Evolutionary conservation across 2,888 invertebrate genomes (phyloP).

Genomic region (Chelonus formosanus): DNA sequence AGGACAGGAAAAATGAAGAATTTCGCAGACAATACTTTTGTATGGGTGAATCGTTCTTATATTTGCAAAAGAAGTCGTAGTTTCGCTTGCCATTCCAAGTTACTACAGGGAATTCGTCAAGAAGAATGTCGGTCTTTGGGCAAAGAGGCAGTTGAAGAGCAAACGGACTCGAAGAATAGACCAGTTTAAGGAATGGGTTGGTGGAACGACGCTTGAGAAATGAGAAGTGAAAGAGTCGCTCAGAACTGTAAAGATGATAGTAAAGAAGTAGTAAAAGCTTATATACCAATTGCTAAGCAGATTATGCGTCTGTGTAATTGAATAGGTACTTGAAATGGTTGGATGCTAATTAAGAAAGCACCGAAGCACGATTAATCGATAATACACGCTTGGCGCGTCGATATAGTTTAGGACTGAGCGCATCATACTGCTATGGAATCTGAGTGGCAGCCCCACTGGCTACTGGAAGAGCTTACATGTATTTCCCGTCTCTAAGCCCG

Average conservation of each 20-base stretch:
- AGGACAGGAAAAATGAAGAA: constrained; percentile 18
- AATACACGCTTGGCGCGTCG: constrained; percentile 40
- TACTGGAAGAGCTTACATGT: constrained; percentile 36
- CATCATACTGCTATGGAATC: constrained; percentile 39
- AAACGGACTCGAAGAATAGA: not conserved
- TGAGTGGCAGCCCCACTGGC: constrained; percentile 35
- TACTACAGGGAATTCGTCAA: constrained; percentile 32
- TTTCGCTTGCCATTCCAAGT: constrained; percentile 28
- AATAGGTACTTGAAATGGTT: constrained; percentile 50
- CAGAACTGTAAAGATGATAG: constrained; percentile 33
- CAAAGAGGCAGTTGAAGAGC: constrained; percentile 5
- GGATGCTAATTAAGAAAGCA: constrained; percentile 48
- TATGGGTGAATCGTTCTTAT: constrained; percentile 18
- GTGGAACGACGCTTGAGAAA: constrained; percentile 15
- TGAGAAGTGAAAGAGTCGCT: constrained; percentile 27
- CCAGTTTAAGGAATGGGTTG: constrained; percentile 17
- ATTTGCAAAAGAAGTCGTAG: not conserved
- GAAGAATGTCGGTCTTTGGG: constrained; percentile 22
- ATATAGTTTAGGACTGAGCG: constrained; percentile 40
- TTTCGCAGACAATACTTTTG: constrained; percentile 28
- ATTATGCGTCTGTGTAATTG: constrained; percentile 51
- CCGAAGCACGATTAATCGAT: constrained; percentile 50
- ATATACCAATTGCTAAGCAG: constrained; percentile 42
- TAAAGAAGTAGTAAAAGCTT: constrained; percentile 29
- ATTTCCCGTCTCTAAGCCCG: constrained; percentile 50